phyloP scores from a whole-genome alignment of 2,113 vertebrate genomes.

The Raphicerus campestris region DNA sequence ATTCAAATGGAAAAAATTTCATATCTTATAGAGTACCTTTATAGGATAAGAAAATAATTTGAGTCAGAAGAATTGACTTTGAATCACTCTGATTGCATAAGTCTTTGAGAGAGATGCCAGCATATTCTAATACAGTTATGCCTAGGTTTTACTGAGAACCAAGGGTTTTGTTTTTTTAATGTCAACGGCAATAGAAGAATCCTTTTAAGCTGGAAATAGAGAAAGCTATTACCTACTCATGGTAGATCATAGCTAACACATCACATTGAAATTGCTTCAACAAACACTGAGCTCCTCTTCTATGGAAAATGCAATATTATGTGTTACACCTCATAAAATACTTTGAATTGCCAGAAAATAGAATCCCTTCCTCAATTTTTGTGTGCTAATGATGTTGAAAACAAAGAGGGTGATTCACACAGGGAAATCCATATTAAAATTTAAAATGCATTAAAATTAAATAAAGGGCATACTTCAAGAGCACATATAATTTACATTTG shows the following conservation, averaged over 20 bases:
- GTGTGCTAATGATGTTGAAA: constrained; percentile 67
- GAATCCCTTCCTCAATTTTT: constrained; percentile 64
- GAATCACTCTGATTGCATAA: neutral
- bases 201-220: constrained; percentile 22
- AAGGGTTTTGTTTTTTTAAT: neutral
- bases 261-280: constrained; percentile 26
- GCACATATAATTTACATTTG: constrained; percentile 73
- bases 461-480: constrained; percentile 71
- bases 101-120: neutral
- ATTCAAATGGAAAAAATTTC: constrained; percentile 9
- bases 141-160: constrained; percentile 13
- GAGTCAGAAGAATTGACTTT: neutral
- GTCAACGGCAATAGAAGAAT: constrained; percentile 1
- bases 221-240: constrained; percentile 19
- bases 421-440: constrained; percentile 71
- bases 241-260: neutral
- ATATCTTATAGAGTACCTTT: neutral
- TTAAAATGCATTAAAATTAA: constrained; percentile 77
- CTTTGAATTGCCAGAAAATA: constrained; percentile 64
- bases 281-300: constrained; percentile 36
- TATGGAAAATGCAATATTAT: constrained; percentile 21
- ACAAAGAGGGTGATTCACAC: constrained; percentile 58
- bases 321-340: constrained; percentile 54
- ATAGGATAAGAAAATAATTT: constrained; percentile 25
- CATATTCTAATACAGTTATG: neutral